Percentiles rank a stretch among this genome's conserved stretches.
Conservation (phyloP, 1,140 invertebrate genomes). For the Anoplophora glabripennis region DNA sequence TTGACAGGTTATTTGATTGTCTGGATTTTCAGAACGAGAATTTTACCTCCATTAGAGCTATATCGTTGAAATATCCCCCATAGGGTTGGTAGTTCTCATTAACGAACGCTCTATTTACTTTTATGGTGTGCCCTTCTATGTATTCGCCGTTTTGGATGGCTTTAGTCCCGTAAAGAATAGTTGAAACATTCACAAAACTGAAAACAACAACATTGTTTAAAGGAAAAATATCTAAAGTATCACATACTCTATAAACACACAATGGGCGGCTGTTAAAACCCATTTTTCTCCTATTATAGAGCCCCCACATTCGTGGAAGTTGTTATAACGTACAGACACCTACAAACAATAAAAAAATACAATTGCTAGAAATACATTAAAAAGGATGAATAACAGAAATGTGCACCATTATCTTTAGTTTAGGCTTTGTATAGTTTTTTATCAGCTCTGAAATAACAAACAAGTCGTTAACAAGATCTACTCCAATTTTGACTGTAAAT, state of each 20-base stretch:
- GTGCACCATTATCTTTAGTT: not conserved
- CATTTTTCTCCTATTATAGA: constrained; percentile 4
- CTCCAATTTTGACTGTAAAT: no score
- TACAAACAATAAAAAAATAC: not conserved
- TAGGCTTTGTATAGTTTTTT: no score
- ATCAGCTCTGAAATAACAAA: no score
- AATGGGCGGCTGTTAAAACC: constrained; percentile 6
- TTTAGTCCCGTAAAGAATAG: not conserved
- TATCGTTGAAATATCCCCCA: constrained; percentile 14
- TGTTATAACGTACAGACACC: constrained; percentile 1
- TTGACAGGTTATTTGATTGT: no score
- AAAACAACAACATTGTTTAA: not conserved
- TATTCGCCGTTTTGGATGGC: not conserved
- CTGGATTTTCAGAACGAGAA: not conserved
- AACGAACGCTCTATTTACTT: constrained; percentile 6
- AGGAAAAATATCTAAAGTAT: not conserved
- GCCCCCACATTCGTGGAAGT: not conserved
- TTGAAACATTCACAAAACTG: constrained; percentile 1
- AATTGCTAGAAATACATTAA: not conserved
- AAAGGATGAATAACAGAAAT: no score
- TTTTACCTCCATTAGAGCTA: constrained; percentile 14
- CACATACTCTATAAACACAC: not conserved
- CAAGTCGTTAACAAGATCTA: no score
- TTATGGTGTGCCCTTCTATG: not conserved
- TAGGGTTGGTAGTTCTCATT: constrained; percentile 12